Base-by-base conservation (phyloP, 2,113 vertebrate species). In the Romanogobio albipinnatus region DNA sequence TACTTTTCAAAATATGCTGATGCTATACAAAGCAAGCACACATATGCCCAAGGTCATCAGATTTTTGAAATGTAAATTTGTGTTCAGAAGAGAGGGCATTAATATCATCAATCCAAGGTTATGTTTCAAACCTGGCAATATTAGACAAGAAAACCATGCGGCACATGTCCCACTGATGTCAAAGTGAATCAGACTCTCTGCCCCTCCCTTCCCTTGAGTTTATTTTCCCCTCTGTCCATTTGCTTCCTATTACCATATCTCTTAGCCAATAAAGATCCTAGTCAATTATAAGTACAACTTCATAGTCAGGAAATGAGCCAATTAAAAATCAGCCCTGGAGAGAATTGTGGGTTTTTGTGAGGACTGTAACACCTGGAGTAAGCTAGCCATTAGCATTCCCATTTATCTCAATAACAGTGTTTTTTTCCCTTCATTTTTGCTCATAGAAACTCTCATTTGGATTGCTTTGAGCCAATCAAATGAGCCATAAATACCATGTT, bases 261-360 rank as follows among this genome's bases (percentile, higher is more conserved):
- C 90, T 85, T 89, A 92, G 90, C 91, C 90, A 93, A 93, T 94
- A 94, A 93, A 94, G 87, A 88, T 87, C 76, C 89, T 68, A 92
- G 92, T 93, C 91, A 93, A 93, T 93, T 92, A 93, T 92, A 92
- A 90, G 90, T 89, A 90, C 88, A 90, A 92, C 90, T 92, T 93
- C 89, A 91, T 91, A 91, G 91, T 89, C 88, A 90, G 90, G 92
- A 94, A 94, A 94, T 91, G 85, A 90, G 89, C 89, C 93, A 94
- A 94, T 94, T 94, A 94, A 87, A 56, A 82, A 93, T 88, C 91
- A 90, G 91, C 89, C 89, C 89, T 58, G 3, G 77, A 80, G 86
- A 90, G 91, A 84, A 87, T 78, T 88, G 81, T 68, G 88, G 89
- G 88, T 17, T 47, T 75, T 91, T 92, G 49, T 76, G 74, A 76